Conservation (phyloP, 2,797 vertebrate species). For the Buceros bicornis region DNA sequence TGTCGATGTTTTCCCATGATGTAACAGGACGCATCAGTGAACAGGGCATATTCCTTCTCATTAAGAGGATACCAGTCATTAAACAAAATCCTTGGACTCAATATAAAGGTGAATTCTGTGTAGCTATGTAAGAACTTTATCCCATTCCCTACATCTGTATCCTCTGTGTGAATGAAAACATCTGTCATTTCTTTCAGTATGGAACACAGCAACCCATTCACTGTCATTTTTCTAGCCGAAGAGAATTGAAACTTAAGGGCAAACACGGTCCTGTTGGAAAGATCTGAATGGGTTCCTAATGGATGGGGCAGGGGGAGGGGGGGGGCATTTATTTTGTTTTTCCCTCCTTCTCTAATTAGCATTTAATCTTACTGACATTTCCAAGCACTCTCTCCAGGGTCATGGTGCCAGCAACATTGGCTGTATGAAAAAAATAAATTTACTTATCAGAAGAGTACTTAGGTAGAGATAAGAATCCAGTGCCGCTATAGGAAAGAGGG, state of each 20-base stretch:
- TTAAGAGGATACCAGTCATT: neutral
- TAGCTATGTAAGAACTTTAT: neutral
- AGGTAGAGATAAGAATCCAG: neutral
- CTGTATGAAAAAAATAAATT: neutral
- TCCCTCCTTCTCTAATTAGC: neutral
- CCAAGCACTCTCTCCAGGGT: neutral
- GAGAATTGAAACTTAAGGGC: neutral
- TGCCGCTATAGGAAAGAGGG: neutral
- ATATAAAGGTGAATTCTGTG: neutral
- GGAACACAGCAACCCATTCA: neutral
- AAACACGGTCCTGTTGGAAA: neutral
- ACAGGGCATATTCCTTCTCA: no score
- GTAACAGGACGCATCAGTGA: no score
- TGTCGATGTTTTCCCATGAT: neutral
- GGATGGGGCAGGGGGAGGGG: neutral
- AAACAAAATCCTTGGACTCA: neutral
- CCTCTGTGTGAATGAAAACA: neutral
- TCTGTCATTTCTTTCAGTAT: neutral
- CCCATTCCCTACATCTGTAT: neutral
- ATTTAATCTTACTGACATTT: neutral
- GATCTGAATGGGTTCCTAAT: neutral
- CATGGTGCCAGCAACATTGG: neutral
- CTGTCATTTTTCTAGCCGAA: neutral
- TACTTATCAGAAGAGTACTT: slow-evolving; percentile 9
- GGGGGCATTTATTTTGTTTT: neutral